Evolutionary conservation across 2,113 vertebrate genomes (phyloP).

Genomic region (Amphilophus citrinellus): DNA sequence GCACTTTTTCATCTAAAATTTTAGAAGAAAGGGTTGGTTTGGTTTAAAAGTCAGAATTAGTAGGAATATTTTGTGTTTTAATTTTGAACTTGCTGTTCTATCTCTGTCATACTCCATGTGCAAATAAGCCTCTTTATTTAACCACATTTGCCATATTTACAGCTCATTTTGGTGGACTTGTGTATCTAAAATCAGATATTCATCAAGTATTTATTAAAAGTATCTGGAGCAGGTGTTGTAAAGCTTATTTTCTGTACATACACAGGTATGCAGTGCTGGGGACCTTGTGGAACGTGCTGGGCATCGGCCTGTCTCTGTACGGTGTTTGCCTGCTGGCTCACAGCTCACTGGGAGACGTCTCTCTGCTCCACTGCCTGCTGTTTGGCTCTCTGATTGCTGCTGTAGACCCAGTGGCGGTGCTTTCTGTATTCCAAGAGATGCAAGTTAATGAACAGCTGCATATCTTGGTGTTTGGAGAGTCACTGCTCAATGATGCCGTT

Average conservation of each 20-base stretch:
- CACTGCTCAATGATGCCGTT: constrained; percentile 85
- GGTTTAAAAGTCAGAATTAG: background rate
- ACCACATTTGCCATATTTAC: background rate
- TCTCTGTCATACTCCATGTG: no score
- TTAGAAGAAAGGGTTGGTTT: background rate
- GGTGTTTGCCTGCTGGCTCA: constrained; percentile 83
- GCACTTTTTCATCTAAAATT: background rate
- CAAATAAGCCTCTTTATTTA: background rate
- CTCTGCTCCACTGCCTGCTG: constrained; percentile 86
- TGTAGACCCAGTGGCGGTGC: constrained; percentile 84
- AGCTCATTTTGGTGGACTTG: background rate
- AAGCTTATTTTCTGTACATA: background rate
- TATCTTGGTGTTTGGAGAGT: constrained; percentile 87
- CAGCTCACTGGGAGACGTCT: constrained; percentile 80
- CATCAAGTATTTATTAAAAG: background rate
- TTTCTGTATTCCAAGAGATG: constrained; percentile 89
- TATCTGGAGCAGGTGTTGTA: background rate
- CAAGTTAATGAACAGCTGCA: constrained; percentile 88
- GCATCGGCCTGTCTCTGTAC: constrained; percentile 84
- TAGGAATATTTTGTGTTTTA: background rate
- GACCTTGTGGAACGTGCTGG: constrained; percentile 86
- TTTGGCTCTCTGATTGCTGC: constrained; percentile 86
- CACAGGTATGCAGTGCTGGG: constrained; percentile 80
- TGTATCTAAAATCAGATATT: background rate
- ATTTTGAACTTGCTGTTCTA: background rate